Conservation (phyloP, 2,888 invertebrate genomes). For the Napeogenes sylphis region DNA sequence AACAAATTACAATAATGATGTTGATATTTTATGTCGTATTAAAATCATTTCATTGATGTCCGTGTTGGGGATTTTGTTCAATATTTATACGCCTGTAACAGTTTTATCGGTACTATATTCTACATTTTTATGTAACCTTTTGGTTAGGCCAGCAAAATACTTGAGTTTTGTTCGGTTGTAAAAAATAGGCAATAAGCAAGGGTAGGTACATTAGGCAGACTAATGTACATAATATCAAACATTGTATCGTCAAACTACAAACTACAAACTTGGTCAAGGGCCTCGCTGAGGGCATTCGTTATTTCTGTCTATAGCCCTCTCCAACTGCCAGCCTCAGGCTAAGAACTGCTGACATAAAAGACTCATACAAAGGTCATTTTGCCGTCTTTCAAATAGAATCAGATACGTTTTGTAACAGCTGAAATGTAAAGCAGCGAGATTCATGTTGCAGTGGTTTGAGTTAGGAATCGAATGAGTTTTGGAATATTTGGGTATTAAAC, state of each 20-base stretch:
- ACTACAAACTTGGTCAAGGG: conserved; percentile 23
- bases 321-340: background rate
- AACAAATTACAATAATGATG: too few relatives aligned
- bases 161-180: too few relatives aligned
- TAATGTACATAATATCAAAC: conserved; percentile 31
- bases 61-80: too few relatives aligned
- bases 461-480: too few relatives aligned
- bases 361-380: conserved; percentile 11
- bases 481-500: too few relatives aligned
- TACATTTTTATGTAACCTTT: too few relatives aligned
- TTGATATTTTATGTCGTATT: too few relatives aligned
- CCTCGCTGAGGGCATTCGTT: conserved; percentile 13
- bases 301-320: conserved; percentile 9
- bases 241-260: conserved; percentile 31
- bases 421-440: background rate
- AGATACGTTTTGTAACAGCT: conserved; percentile 10
- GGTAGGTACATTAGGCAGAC: background rate
- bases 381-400: conserved; percentile 26
- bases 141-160: too few relatives aligned
- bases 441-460: background rate
- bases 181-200: background rate
- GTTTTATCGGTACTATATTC: too few relatives aligned
- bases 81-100: too few relatives aligned
- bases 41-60: too few relatives aligned
- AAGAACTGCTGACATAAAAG: conserved; percentile 6